These are phyloP conservation scores for Protaetia brevitarsis DNA, from an alignment of 1,140 invertebrate genomes.

Conservation along the genomic window DNA sequence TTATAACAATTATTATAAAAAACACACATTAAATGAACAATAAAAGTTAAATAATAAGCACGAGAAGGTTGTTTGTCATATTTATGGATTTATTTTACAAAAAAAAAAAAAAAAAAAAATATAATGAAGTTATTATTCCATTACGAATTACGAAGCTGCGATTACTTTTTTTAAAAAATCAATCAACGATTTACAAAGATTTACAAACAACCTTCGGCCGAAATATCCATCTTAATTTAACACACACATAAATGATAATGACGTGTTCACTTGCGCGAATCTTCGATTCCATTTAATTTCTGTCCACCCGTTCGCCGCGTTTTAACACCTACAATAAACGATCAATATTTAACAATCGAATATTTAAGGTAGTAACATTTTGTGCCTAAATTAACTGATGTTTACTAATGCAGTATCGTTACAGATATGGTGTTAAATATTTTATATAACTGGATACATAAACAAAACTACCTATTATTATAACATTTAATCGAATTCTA, in stretches of 20 bases:
- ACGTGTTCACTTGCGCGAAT: not conserved
- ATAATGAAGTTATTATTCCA: too few species aligned
- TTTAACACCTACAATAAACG: conserved; percentile 8
- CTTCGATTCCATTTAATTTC: conserved; percentile 9
- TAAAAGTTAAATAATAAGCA: not conserved
- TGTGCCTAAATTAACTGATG: not conserved
- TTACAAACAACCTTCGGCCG: not conserved
- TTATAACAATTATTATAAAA: not conserved
- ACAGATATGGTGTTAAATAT: not conserved
- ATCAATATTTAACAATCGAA: not conserved
- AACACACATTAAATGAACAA: conserved; percentile 11
- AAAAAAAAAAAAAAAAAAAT: too few species aligned
- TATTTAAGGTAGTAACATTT: not conserved
- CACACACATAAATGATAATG: not conserved
- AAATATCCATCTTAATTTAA: not conserved
- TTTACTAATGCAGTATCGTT: conserved; percentile 12
- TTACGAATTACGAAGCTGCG: too few species aligned
- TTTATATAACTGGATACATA: not conserved
- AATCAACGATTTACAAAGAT: too few species aligned
- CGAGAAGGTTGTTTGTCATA: not conserved
- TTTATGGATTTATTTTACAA: too few species aligned
- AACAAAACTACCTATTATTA: not conserved
- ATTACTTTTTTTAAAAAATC: too few species aligned
- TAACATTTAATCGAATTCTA: not conserved
- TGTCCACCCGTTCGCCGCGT: not conserved